A percentile compares a stretch with the other conserved stretches of the same genome.
Conservation (phyloP, 2,113 vertebrate species). For the Rostratula benghalensis region DNA sequence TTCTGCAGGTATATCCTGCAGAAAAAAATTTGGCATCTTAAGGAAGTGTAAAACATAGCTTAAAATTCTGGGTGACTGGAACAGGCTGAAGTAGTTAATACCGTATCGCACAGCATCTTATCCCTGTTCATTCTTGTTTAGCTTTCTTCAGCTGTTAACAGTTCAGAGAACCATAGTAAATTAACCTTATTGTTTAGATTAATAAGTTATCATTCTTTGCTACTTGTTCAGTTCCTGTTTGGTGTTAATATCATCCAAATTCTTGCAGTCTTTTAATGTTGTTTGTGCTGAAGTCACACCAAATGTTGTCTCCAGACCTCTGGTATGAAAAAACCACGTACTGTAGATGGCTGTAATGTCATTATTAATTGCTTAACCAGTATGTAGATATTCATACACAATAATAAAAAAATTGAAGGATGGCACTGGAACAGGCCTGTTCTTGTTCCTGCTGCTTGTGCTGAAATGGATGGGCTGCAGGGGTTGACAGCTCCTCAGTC, state of each 20-base stretch:
- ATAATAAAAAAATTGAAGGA: not conserved
- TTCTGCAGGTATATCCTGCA: not conserved
- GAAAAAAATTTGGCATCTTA: conserved; percentile 45
- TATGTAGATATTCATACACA: not conserved
- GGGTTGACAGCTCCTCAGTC: not conserved
- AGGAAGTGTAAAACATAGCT: conserved; percentile 40
- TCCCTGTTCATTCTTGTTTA: conserved; percentile 45
- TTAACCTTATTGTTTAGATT: not conserved
- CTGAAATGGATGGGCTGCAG: not conserved
- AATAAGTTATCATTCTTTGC: not conserved
- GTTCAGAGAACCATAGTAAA: conserved; percentile 49
- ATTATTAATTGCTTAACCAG: not conserved
- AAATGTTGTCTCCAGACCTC: not conserved
- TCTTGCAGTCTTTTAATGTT: not conserved
- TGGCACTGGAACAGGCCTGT: not conserved
- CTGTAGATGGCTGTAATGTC: not conserved
- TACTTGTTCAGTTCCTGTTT: conserved; percentile 12
- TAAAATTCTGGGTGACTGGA: conserved; percentile 11
- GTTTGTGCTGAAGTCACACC: not conserved
- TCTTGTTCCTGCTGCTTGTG: not conserved
- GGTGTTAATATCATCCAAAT: not conserved
- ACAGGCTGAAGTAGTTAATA: conserved; percentile 53
- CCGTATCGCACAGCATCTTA: not conserved
- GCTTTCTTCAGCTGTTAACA: conserved; percentile 38
- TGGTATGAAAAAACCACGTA: not conserved